Evolutionary conservation across 2,797 vertebrate species (phyloP), one percentile per base, ranked within the genome.

Genomic region (Macroramphosus scolopax): DNA sequence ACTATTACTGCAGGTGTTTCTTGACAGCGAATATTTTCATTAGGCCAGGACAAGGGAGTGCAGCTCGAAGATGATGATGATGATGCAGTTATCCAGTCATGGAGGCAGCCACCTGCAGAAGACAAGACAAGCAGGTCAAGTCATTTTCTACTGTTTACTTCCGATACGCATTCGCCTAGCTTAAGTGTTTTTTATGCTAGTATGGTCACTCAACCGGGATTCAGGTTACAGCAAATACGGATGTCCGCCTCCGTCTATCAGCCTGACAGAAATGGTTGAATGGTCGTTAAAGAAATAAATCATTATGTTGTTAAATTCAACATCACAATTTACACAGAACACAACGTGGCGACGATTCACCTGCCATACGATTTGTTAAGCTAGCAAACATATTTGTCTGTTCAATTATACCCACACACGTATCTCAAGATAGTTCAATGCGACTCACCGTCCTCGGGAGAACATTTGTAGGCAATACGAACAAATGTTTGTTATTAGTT

Each of bases 51-150:
- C 33, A 18, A 6, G 14, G 26, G 8, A 14, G 55, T n/a, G n/a
- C n/a, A n/a, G n/a, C 48, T 48, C 17, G 10, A 49, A 37, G 55
- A 57, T 35, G 36, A 39, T 64, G 78, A 78, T 76, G 55, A 32
- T 77, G 56, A 26, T 50, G 73, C 64, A 41, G 60, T 62, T 62
- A 37, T 51, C 47, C 40, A 39, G 13, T 34, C 24, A 8, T 38
- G 30, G 13, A 31, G 5, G 15, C 18, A 13, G 37, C 30, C 42
- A 70, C 58, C 77, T 79, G 77, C 45, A 55, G 3, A 59, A 12
- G 13, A 65, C 0, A 51, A 49, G 6, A 1, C 18, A 47, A 12
- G 5, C 25, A 26, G n/a, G 12, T 51, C 6, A 18, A 3, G 3
- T 6, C 8, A 8, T 9, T 13, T 31, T 31, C 30, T 31, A 5